phyloP scores from a whole-genome alignment of 2,797 vertebrate genomes.

The Mycteria americana region DNA sequence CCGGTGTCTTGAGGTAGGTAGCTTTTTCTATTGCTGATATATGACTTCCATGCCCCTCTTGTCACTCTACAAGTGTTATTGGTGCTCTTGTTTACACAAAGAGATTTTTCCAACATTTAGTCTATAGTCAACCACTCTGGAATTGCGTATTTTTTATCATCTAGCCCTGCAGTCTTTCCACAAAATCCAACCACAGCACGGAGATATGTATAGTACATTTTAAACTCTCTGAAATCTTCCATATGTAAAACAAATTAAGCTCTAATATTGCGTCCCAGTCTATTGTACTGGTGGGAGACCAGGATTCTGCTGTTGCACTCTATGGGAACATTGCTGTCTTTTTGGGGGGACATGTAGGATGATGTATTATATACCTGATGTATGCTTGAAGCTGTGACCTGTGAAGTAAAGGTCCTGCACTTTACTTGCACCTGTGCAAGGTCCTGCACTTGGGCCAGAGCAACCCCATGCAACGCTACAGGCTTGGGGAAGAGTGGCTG shows the following conservation, averaged over 20 bases:
- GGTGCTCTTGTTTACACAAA: not conserved
- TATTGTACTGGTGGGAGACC: not conserved
- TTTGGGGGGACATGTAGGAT: not conserved
- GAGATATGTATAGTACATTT: conserved; percentile 36
- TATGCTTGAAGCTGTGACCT: not conserved
- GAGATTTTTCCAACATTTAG: conserved; percentile 14
- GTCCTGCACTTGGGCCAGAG: no score
- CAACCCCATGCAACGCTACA: no score
- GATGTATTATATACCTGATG: not conserved
- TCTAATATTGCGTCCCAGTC: not conserved
- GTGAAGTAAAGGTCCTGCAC: not conserved
- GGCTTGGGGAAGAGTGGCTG: no score
- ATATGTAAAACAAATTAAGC: conserved; percentile 53
- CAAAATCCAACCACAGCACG: conserved; percentile 44
- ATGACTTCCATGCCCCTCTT: not conserved
- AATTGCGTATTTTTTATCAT: conserved; percentile 20
- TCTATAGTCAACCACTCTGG: not conserved
- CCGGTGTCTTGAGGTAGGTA: not conserved
- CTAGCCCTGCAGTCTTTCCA: not conserved
- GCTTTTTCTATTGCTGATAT: not conserved
- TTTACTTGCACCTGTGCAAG: no score
- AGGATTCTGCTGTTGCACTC: not conserved
- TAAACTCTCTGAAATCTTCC: conserved; percentile 46
- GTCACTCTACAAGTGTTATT: not conserved
- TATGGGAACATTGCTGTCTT: not conserved